A percentile compares a stretch with the other conserved stretches of the same genome.
Conservation (phyloP, 2,888 invertebrate species). For the Taphrorychus bicolor region DNA sequence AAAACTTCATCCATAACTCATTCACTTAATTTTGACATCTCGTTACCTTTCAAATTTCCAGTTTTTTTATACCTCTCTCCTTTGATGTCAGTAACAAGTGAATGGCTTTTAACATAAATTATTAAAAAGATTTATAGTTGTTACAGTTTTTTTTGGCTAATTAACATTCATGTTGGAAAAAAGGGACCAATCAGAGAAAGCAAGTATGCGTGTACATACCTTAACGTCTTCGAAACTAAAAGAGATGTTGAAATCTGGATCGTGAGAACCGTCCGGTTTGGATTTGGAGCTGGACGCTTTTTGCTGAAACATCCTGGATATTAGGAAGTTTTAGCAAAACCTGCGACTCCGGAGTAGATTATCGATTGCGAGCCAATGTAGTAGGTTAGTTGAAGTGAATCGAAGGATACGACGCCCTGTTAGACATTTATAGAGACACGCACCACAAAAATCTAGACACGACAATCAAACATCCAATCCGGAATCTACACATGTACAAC, state of each 20-base stretch:
- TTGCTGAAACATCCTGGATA: constrained; percentile 40
- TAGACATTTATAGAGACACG: not conserved
- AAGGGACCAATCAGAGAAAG: constrained; percentile 29
- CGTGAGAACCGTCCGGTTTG: constrained; percentile 39
- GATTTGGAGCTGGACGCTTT: constrained; percentile 41
- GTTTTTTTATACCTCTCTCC: not conserved
- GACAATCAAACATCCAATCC: constrained; percentile 36
- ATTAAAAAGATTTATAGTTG: too few species aligned
- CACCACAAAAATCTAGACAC: not conserved
- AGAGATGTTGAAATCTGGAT: constrained; percentile 42
- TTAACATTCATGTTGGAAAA: not conserved
- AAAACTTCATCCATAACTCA: not conserved
- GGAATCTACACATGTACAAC: constrained; percentile 15
- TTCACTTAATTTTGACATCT: too few species aligned
- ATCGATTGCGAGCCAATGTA: constrained; percentile 15
- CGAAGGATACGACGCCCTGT: too few species aligned
- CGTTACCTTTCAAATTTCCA: not conserved
- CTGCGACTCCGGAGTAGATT: constrained; percentile 30
- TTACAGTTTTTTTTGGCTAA: not conserved
- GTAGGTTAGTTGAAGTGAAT: not conserved
- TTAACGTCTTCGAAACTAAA: constrained; percentile 42
- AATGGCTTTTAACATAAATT: too few species aligned
- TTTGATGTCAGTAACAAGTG: too few species aligned
- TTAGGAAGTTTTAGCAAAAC: constrained; percentile 41
- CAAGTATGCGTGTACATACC: constrained; percentile 41